Evolutionary conservation across 1,140 invertebrate genomes (phyloP).

Genomic region (Kradibia gibbosae): DNA sequence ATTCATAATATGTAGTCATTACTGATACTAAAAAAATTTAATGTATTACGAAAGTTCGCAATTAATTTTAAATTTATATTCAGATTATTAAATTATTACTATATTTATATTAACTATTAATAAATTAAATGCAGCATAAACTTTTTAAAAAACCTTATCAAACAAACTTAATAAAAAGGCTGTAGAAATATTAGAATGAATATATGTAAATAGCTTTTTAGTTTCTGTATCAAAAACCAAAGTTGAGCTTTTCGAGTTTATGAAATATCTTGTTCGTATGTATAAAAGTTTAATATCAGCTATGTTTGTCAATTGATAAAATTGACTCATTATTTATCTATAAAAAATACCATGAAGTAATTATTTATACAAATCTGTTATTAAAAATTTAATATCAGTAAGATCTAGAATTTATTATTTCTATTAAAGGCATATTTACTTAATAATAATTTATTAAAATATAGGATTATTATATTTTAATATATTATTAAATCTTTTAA

Average conservation of each 20-base stretch:
- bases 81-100: too few species aligned
- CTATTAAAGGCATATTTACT: too few species aligned
- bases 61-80: too few species aligned
- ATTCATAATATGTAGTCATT: too few species aligned
- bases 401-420: too few species aligned
- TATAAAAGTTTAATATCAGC: slow-evolving; percentile 1
- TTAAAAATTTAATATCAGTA: too few species aligned
- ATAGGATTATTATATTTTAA: too few species aligned
- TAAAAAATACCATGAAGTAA: not conserved
- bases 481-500: too few species aligned
- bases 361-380: not conserved
- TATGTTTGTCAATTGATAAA: not conserved
- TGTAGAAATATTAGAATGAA: not conserved
- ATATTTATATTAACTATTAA: not conserved
- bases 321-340: not conserved
- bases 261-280: not conserved
- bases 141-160: not conserved
- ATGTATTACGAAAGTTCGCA: too few species aligned
- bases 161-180: not conserved
- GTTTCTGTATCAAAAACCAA: not conserved
- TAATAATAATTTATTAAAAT: too few species aligned
- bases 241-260: not conserved
- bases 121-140: not conserved
- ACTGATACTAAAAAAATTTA: too few species aligned
- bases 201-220: not conserved